Base-by-base conservation (phyloP, 2,888 invertebrate species). In the Notodonta dromedarius region DNA sequence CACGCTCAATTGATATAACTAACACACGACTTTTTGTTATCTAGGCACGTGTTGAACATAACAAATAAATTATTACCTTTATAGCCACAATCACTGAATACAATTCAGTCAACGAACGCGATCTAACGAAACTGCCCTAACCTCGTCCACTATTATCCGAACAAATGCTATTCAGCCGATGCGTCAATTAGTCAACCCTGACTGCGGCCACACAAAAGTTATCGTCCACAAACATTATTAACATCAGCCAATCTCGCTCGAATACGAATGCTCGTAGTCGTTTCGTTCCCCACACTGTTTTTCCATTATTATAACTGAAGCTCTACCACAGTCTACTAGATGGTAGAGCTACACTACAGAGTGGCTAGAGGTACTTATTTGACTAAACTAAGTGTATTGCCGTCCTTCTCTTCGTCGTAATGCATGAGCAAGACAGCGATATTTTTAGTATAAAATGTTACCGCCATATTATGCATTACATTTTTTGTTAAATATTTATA, bases 231-330 rank as follows among this genome's bases (percentile, higher is more conserved):
- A 54, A 54, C 54, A 51, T 32, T 59, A 56, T 71, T 57, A 50
- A 66, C 14, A 56, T 58, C 14, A 59, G 51, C 60, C 54, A 60
- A 44, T 64, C 16, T 56, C 48, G 16, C 14, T 7, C 12, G 40
- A 61, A n/a, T 16, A 39, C 61, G 62, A 46, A 60, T 35, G 35
- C 39, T 55, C 54, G 63, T 54, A 35, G 35, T 39, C 16, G 52
- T 40, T 59, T 56, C 52, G 60, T 66, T 64, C 57, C 42, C 54
- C 57, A 52, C 56, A 74, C 63, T 72, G 72, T 68, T 70, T 77
- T 69, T 66, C 66, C 61, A 81, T 81, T 82, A 83, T 80, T 76
- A 80, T 79, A 80, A 80, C 78, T 77, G 35, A 3, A 6, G 35
- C 35, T 35, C 35, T 35, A 35, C 35, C 35, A 35, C 35, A 7